Percentiles rank a stretch among this genome's conserved stretches.
phyloP scores from a whole-genome alignment of 2,113 vertebrate species.

The Argyrosomus japonicus region DNA sequence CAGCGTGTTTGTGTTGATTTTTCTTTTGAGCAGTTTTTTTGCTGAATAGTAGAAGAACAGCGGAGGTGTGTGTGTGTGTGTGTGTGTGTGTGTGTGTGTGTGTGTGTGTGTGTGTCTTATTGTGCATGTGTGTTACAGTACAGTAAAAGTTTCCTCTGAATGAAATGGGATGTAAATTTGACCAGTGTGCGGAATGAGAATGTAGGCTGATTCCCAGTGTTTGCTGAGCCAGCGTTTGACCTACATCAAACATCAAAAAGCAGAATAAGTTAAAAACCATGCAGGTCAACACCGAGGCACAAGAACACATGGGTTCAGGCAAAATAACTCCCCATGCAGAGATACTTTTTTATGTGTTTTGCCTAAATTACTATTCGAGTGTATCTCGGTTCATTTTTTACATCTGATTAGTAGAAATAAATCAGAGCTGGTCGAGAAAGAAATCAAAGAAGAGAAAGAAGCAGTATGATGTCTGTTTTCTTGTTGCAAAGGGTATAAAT shows the following conservation, averaged over 20 bases:
- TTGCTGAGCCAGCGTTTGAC: constrained; percentile 77
- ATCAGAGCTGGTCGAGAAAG: background rate
- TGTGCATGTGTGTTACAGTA: constrained; percentile 41
- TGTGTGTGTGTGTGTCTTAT: constrained; percentile 35
- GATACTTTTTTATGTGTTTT: constrained; percentile 5
- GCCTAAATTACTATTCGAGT: constrained; percentile 16
- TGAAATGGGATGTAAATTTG: constrained; percentile 78
- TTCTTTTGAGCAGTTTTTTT: constrained; percentile 66
- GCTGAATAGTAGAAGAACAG: constrained; percentile 72
- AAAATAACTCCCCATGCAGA: background rate
- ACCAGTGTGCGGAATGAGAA: constrained; percentile 70
- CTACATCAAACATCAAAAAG: constrained; percentile 68
- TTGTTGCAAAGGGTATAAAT: constrained; percentile 4
- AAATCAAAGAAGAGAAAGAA: background rate
- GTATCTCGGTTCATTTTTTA: background rate
- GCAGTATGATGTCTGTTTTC: background rate
- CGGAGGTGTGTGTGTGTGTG: constrained; percentile 30
- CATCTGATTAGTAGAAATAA: background rate
- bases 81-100: constrained; percentile 41
- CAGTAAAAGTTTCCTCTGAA: constrained; percentile 63
- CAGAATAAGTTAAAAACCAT: constrained; percentile 58
- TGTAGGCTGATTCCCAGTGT: constrained; percentile 41
- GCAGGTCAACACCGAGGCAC: constrained; percentile 47
- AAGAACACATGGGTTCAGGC: constrained; percentile 18
- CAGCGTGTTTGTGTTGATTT: constrained; percentile 65